These are phyloP conservation scores for Brassicogethes aeneus DNA, from an alignment of 2,888 invertebrate species.

Conservation along the genomic window DNA sequence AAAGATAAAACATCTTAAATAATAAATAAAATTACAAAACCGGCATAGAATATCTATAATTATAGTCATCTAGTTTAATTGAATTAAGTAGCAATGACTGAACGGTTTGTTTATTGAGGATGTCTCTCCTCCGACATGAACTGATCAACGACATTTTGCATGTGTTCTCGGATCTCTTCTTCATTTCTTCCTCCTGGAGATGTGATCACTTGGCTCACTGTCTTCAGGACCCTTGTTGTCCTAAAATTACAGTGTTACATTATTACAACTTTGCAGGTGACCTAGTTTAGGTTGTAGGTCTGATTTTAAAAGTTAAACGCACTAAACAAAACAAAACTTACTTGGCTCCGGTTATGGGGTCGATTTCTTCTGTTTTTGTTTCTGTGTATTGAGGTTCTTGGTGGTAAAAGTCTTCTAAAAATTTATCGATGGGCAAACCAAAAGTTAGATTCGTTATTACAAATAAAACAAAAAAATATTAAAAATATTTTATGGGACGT, in stretches of 20 bases:
- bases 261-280: neutral
- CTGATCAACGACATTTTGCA: constrained; percentile 47
- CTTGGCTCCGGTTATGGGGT: constrained; percentile 47
- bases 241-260: constrained; percentile 24
- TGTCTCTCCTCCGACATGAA: constrained; percentile 47
- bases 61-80: no score
- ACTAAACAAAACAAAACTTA: constrained; percentile 27
- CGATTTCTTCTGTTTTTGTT: constrained; percentile 43
- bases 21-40: neutral
- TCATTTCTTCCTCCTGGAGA: constrained; percentile 26
- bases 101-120: constrained; percentile 28
- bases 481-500: no score
- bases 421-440: constrained; percentile 2
- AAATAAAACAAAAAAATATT: no score
- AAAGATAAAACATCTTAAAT: no score
- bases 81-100: neutral
- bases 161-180: constrained; percentile 42
- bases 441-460: no score
- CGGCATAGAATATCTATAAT: no score
- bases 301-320: neutral
- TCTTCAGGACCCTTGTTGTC: constrained; percentile 44
- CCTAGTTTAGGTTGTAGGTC: neutral
- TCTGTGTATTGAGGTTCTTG: constrained; percentile 48
- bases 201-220: constrained; percentile 38
- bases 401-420: constrained; percentile 52